Base-by-base conservation (phyloP, 2,888 invertebrate genomes). In the Melanotus villosus region DNA sequence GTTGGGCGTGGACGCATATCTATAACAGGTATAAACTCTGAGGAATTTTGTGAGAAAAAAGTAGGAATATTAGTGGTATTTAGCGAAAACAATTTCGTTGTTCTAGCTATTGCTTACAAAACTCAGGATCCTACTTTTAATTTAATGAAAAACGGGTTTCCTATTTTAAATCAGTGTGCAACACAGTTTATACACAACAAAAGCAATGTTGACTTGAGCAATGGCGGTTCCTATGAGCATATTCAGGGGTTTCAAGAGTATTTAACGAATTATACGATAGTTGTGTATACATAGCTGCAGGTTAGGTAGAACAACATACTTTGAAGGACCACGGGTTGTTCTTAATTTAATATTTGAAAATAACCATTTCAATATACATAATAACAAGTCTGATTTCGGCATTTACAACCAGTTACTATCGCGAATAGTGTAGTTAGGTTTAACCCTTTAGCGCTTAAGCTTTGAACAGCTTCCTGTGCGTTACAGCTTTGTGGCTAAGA, bases 311-410 rank as follows among this genome's bases (percentile, higher is more conserved):
- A 43, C 41, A 6, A 18, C 30, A 2, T 41, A 41, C 14, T 43
- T 59, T 59, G 43, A 59, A 18, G 58, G 58, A 12, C 58, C 12
- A 1, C n/a, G 58, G 12, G 21, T n/a, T n/a, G n/a, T n/a, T n/a
- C n/a, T n/a, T n/a, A n/a, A n/a, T n/a, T n/a, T n/a, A n/a, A n/a
- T n/a, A n/a, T n/a, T n/a, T n/a, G n/a, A n/a, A n/a, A n/a, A n/a
- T n/a, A n/a, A n/a, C n/a, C n/a, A n/a, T n/a, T n/a, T n/a, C n/a
- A n/a, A n/a, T n/a, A n/a, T n/a, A n/a, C n/a, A n/a, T n/a, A n/a
- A n/a, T n/a, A n/a, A n/a, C n/a, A n/a, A n/a, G n/a, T n/a, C n/a
- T n/a, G n/a, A n/a, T n/a, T n/a, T n/a, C n/a, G n/a, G n/a, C n/a
- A n/a, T n/a, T n/a, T n/a, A n/a, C n/a, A n/a, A n/a, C n/a, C n/a